Evolutionary conservation across 1,140 invertebrate genomes (phyloP).

Genomic region (Calosoma granatense): DNA sequence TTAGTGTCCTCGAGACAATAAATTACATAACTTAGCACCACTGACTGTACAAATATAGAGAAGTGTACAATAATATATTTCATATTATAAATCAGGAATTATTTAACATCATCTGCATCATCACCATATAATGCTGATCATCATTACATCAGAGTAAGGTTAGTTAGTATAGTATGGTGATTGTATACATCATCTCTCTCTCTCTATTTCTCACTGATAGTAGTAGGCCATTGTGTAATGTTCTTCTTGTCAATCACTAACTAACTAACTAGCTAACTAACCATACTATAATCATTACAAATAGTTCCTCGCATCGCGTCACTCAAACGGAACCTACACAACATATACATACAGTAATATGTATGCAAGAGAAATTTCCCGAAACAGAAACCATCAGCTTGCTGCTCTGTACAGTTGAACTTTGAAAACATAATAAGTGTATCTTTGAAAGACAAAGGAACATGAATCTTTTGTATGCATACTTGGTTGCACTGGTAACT

Average conservation of each 20-base stretch:
- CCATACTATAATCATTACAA: too few relatives aligned
- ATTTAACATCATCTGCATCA: too few relatives aligned
- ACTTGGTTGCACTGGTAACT: conserved; percentile 34
- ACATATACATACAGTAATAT: conserved; percentile 2
- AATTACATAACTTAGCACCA: conserved; percentile 11
- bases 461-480: conserved; percentile 29
- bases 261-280: too few relatives aligned
- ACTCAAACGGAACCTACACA: not conserved
- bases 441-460: conserved; percentile 24
- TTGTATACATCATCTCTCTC: too few relatives aligned
- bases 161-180: too few relatives aligned
- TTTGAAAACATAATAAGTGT: not conserved
- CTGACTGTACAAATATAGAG: conserved; percentile 7
- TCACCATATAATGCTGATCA: too few relatives aligned
- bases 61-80: not conserved
- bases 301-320: too few relatives aligned
- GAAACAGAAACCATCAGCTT: not conserved
- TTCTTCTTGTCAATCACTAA: too few relatives aligned
- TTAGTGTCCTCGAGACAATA: conserved; percentile 7
- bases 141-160: too few relatives aligned
- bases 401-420: conserved; percentile 7
- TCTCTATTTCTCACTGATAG: too few relatives aligned
- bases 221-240: too few relatives aligned
- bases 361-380: not conserved
- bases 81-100: not conserved